Conservation (phyloP, 2,888 invertebrate species). For the Cotesia congregata region DNA sequence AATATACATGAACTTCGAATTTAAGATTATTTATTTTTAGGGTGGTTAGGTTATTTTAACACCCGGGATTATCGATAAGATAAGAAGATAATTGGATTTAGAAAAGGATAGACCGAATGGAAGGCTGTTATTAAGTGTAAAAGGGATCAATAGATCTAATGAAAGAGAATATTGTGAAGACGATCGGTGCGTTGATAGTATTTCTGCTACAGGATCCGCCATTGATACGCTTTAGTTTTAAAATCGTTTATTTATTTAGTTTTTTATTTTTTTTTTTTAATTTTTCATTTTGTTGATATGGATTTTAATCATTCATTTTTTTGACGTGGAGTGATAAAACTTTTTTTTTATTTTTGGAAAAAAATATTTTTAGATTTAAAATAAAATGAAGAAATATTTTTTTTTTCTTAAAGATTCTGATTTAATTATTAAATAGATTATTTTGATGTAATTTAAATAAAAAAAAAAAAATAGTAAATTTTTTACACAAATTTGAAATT, state of each 20-base stretch:
- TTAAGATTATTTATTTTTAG: too few species aligned
- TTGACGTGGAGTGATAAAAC: too few species aligned
- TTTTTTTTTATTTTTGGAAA: too few species aligned
- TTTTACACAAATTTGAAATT: too few species aligned
- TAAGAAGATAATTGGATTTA: slow-evolving; percentile 31
- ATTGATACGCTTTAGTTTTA: slow-evolving; percentile 59
- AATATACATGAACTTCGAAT: too few species aligned
- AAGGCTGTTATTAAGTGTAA: slow-evolving; percentile 25
- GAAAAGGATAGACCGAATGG: slow-evolving; percentile 34
- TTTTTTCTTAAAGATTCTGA: too few species aligned
- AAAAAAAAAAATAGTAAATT: too few species aligned
- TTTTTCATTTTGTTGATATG: not conserved
- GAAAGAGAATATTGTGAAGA: slow-evolving; percentile 46
- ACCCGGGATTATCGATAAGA: slow-evolving; percentile 34
- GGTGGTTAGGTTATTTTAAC: slow-evolving; percentile 5
- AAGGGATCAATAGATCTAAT: slow-evolving; percentile 31
- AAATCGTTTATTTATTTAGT: slow-evolving; percentile 5
- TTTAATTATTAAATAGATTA: too few species aligned
- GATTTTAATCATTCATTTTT: not conserved
- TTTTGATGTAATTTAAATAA: too few species aligned
- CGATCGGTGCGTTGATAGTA: slow-evolving; percentile 57
- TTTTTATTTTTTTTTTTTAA: not conserved
- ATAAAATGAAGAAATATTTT: too few species aligned
- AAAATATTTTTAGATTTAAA: too few species aligned
- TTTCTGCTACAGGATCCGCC: slow-evolving; percentile 57